These are phyloP conservation scores for Cyprinodon tularosa DNA, from an alignment of 2,113 vertebrate species.

Conservation along the genomic window DNA sequence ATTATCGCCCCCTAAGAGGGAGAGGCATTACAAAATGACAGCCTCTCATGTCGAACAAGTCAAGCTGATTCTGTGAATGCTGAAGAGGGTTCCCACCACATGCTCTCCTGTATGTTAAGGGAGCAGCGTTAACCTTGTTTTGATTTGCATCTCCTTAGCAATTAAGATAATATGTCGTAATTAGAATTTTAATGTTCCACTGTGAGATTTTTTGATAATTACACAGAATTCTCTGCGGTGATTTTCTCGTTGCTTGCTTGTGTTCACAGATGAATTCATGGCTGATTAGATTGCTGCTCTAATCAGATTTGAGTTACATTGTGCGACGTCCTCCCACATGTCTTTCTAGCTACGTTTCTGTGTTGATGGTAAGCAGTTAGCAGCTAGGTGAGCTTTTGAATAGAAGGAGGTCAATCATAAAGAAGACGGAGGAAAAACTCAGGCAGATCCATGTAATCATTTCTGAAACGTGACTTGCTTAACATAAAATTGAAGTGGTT, in stretches of 20 bases:
- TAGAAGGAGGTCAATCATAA: slow-evolving; percentile 34
- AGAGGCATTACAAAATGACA: slow-evolving; percentile 71
- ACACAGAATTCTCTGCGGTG: slow-evolving; percentile 75
- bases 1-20: slow-evolving; percentile 70
- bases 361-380: slow-evolving; percentile 47
- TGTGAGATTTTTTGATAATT: slow-evolving; percentile 81
- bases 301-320: slow-evolving; percentile 76
- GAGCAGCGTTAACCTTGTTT: slow-evolving; percentile 79
- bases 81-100: slow-evolving; percentile 69
- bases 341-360: slow-evolving; percentile 63
- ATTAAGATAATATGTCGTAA: slow-evolving; percentile 83
- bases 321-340: slow-evolving; percentile 64
- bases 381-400: slow-evolving; percentile 29
- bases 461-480: slow-evolving; percentile 14
- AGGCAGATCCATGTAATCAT: slow-evolving; percentile 27
- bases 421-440: slow-evolving; percentile 4
- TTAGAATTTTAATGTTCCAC: slow-evolving; percentile 81
- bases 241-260: slow-evolving; percentile 73
- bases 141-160: slow-evolving; percentile 81
- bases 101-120: slow-evolving; percentile 71
- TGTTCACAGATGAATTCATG: slow-evolving; percentile 77
- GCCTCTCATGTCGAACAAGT: slow-evolving; percentile 73
- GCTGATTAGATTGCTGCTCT: slow-evolving; percentile 78
- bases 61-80: slow-evolving; percentile 77
- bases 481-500: slow-evolving; percentile 15